These are phyloP conservation scores for Ormyrus rosae DNA, from an alignment of 2,888 invertebrate species.

Conservation along the genomic window DNA sequence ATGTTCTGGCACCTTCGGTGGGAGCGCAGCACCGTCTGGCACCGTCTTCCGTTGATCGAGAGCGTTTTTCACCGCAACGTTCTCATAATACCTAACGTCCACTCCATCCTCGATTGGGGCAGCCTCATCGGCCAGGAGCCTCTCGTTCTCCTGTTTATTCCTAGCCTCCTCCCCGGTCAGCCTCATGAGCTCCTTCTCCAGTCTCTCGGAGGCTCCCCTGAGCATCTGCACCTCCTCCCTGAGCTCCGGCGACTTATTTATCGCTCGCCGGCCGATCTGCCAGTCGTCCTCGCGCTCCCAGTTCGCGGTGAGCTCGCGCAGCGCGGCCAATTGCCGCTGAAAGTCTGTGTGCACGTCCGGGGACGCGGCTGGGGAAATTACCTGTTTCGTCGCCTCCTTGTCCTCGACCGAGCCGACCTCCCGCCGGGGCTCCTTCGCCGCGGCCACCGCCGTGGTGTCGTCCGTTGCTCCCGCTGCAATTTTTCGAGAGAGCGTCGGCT, in stretches of 20 bases:
- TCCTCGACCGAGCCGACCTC: conserved; percentile 6
- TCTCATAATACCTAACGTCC: conserved; percentile 21
- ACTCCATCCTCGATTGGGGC: no score
- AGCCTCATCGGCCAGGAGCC: not conserved
- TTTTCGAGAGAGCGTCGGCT: not conserved
- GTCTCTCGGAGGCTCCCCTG: conserved; percentile 44
- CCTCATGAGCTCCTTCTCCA: conserved; percentile 45
- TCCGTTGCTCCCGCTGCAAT: conserved; percentile 20
- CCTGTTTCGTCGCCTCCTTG: conserved; percentile 72
- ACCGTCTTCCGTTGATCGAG: no score
- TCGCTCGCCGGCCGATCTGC: not conserved
- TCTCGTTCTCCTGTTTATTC: not conserved
- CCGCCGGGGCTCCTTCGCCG: not conserved
- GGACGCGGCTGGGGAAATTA: conserved; percentile 70
- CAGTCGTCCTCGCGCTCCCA: conserved; percentile 66
- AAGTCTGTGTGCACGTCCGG: conserved; percentile 71
- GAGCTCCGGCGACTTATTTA: conserved; percentile 34
- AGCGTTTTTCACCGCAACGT: conserved; percentile 25
- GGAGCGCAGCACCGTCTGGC: no score
- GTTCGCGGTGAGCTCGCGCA: conserved; percentile 68
- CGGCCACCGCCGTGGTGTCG: not conserved
- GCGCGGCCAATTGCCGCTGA: conserved; percentile 68
- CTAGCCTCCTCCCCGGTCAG: conserved; percentile 19
- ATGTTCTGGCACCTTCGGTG: no score
- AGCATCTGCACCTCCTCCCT: conserved; percentile 41